Percentiles rank a stretch among this genome's conserved stretches.
phyloP scores from a whole-genome alignment of 2,797 vertebrate species.

The Vultur gryphus region DNA sequence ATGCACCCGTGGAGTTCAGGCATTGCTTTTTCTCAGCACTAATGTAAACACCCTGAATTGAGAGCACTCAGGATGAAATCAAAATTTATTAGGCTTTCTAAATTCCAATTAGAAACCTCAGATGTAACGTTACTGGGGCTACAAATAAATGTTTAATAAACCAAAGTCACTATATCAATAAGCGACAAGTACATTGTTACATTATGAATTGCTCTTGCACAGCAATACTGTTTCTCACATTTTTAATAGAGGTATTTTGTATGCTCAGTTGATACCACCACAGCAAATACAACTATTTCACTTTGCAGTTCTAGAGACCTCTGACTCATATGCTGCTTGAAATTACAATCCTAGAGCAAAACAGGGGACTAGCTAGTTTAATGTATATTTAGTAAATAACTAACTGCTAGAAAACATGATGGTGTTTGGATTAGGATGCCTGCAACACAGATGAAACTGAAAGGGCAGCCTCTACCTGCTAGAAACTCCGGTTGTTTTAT shows the following conservation, averaged over 20 bases:
- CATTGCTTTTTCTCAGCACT: neutral
- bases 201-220: neutral
- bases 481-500: neutral
- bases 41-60: neutral
- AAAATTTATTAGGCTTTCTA: conserved; percentile 41
- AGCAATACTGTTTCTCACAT: neutral
- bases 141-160: conserved; percentile 33
- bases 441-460: neutral
- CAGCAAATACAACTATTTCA: neutral
- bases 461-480: neutral
- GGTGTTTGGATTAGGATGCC: neutral
- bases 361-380: neutral
- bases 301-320: neutral
- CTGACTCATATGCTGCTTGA: neutral
- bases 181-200: neutral
- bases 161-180: neutral
- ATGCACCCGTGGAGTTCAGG: neutral
- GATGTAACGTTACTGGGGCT: neutral
- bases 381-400: neutral
- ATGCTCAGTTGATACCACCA: neutral
- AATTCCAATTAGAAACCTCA: conserved; percentile 30
- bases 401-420: neutral
- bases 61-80: neutral
- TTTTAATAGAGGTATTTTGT: neutral
- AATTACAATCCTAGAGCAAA: neutral